phyloP scores from a whole-genome alignment of 2,888 invertebrate genomes.

The Blera fallax region DNA sequence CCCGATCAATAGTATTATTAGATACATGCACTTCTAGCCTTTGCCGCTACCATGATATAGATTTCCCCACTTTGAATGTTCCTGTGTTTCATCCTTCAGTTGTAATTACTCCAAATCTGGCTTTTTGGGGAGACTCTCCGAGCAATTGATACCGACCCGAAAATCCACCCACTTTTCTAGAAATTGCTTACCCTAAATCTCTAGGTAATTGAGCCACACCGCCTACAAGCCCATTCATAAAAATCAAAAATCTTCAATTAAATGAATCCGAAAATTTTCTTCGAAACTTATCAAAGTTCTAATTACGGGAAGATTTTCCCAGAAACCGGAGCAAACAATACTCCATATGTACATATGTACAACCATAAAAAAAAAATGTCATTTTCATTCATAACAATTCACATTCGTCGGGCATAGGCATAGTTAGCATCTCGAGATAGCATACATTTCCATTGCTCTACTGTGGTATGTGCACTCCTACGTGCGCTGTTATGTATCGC shows the following conservation, averaged over 20 bases:
- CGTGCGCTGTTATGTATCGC: background rate
- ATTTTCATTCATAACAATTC: conserved; percentile 53
- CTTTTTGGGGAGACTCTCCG: background rate
- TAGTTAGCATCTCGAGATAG: conserved; percentile 50
- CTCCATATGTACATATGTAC: background rate
- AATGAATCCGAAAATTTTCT: conserved; percentile 42
- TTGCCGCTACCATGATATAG: too few relatives aligned
- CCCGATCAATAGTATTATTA: too few relatives aligned
- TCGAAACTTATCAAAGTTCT: conserved; percentile 54
- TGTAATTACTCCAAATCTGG: too few relatives aligned
- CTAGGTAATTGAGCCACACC: background rate
- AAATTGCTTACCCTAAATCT: background rate
- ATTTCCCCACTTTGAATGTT: too few relatives aligned
- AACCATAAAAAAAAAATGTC: conserved; percentile 46
- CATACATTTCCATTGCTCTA: conserved; percentile 7
- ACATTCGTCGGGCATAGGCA: conserved; percentile 32
- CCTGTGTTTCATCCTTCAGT: too few relatives aligned
- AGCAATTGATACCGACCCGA: too few relatives aligned
- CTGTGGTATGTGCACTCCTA: conserved; percentile 39
- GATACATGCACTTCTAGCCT: too few relatives aligned
- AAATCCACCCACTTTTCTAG: background rate
- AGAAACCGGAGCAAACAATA: conserved; percentile 49
- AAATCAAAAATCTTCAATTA: conserved; percentile 42
- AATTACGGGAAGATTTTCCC: conserved; percentile 42
- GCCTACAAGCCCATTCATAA: conserved; percentile 49